phyloP scores from a whole-genome alignment of 2,888 invertebrate genomes.

The Cryptophagus acutangulus region DNA sequence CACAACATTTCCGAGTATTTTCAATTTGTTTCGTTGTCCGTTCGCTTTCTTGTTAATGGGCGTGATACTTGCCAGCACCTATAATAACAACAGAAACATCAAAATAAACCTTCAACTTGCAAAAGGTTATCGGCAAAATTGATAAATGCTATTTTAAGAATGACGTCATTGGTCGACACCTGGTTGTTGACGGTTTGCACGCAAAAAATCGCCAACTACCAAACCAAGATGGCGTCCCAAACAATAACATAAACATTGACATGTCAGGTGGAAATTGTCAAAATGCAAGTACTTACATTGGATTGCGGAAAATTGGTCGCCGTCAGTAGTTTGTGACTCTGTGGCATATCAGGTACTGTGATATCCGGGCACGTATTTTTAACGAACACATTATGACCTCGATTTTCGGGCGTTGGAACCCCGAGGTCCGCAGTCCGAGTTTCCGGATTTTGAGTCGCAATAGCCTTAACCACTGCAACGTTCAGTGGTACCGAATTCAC shows the following conservation, averaged over 20 bases:
- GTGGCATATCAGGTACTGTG: constrained; percentile 34
- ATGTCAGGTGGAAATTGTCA: too few relatives aligned
- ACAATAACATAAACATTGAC: too few relatives aligned
- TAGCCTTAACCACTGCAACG: constrained; percentile 35
- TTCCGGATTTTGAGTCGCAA: constrained; percentile 12
- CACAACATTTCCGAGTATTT: constrained; percentile 44
- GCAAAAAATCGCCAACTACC: too few relatives aligned
- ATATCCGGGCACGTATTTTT: constrained; percentile 39
- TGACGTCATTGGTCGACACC: too few relatives aligned
- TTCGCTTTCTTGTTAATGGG: constrained; percentile 31
- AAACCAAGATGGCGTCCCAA: too few relatives aligned
- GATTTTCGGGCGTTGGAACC: constrained; percentile 33
- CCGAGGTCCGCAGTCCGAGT: neutral
- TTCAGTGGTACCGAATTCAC: constrained; percentile 41
- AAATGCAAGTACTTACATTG: constrained; percentile 38
- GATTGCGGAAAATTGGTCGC: constrained; percentile 41
- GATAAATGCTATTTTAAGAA: too few relatives aligned
- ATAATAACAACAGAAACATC: constrained; percentile 6
- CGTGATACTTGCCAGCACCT: too few relatives aligned
- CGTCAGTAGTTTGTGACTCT: constrained; percentile 43
- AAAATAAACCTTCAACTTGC: too few relatives aligned
- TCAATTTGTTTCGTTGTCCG: constrained; percentile 46
- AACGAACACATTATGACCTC: constrained; percentile 46
- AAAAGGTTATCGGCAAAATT: too few relatives aligned
- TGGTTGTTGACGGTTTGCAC: too few relatives aligned